These are phyloP conservation scores for Carassius carassius DNA, from an alignment of 2,113 vertebrate genomes.

Conservation along the genomic window DNA sequence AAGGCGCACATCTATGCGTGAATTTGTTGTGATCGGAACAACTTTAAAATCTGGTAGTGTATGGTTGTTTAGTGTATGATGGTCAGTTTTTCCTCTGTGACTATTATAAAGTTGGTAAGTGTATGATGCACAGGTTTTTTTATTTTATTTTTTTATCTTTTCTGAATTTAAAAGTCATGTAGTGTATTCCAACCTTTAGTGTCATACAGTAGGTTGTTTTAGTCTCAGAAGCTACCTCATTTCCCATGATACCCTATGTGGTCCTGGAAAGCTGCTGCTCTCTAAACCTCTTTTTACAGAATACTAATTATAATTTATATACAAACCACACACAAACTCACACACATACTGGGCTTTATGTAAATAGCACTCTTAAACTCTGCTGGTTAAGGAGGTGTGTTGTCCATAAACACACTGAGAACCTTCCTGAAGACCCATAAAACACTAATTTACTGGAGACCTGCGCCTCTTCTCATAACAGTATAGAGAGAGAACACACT, in stretches of 20 bases:
- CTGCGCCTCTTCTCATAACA: not conserved
- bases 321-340: conserved; percentile 19
- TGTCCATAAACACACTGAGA: conserved; percentile 62
- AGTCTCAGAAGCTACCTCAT: not conserved
- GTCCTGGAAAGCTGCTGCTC: not conserved
- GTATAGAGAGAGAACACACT: not conserved
- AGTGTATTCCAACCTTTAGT: too few species aligned
- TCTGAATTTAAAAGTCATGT: too few species aligned
- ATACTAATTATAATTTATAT: conserved; percentile 11
- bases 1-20: too few species aligned
- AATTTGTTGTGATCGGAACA: too few species aligned
- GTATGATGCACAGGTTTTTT: too few species aligned
- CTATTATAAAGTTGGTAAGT: too few species aligned
- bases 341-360: conserved; percentile 57
- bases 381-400: conserved; percentile 58
- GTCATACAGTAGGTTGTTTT: not conserved
- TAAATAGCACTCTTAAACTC: conserved; percentile 70
- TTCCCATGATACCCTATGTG: not conserved
- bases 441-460: conserved; percentile 30
- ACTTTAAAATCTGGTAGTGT: too few species aligned
- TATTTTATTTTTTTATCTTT: too few species aligned
- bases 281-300: not conserved
- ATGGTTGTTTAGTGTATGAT: too few species aligned
- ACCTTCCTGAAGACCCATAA: conserved; percentile 32
- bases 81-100: too few species aligned